A percentile compares a stretch with the other conserved stretches of the same genome.
Evolutionary conservation across 2,888 invertebrate genomes (phyloP).

Genomic region (Phalera bucephala): DNA sequence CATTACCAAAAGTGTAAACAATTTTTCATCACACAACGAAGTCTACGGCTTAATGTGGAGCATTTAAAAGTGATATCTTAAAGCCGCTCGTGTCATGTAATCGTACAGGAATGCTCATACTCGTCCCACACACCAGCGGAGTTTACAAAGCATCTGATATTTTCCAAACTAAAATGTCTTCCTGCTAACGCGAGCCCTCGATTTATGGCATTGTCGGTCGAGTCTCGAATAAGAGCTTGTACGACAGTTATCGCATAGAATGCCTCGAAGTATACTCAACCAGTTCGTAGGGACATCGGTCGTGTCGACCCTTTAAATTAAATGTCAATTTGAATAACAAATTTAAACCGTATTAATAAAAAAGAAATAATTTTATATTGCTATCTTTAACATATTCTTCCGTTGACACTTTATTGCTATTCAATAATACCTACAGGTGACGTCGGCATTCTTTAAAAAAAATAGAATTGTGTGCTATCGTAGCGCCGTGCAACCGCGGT

Average conservation of each 20-base stretch:
- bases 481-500: no score
- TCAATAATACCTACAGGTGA: no score
- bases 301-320: not conserved
- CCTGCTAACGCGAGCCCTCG: constrained; percentile 42
- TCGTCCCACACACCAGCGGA: constrained; percentile 40
- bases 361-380: no score
- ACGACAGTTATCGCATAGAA: constrained; percentile 69
- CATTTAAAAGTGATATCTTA: not conserved
- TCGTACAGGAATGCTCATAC: constrained; percentile 20
- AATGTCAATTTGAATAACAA: no score
- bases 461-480: no score
- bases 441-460: no score
- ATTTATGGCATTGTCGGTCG: constrained; percentile 66
- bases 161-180: constrained; percentile 70
- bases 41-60: not conserved
- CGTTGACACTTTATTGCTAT: no score
- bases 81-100: not conserved
- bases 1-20: no score
- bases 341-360: no score
- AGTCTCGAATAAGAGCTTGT: constrained; percentile 63
- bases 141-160: constrained; percentile 68
- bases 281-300: not conserved
- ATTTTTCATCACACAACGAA: not conserved
- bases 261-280: constrained; percentile 44
- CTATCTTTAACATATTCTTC: no score